Evolutionary conservation across 2,797 vertebrate genomes (phyloP).

Genomic region (Microctenopoma stevenorrisi): DNA sequence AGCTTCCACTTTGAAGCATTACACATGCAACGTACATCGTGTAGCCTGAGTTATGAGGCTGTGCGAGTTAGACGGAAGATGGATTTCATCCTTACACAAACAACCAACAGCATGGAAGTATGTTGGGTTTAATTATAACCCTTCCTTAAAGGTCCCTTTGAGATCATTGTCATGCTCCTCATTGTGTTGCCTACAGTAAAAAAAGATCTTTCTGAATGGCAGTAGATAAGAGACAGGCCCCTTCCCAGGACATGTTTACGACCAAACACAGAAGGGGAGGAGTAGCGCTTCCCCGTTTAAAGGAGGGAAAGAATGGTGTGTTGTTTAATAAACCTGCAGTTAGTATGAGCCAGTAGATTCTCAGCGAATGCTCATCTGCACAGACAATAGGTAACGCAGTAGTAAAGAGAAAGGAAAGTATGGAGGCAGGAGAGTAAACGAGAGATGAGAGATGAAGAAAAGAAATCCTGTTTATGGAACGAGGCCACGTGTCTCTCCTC

Average conservation of each 20-base stretch:
- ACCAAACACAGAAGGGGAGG: constrained; percentile 44
- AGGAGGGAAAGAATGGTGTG: constrained; percentile 20
- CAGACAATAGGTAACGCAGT: constrained; percentile 39
- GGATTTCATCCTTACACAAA: constrained; percentile 17
- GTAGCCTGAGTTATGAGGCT: constrained; percentile 8
- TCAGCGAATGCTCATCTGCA: constrained; percentile 27
- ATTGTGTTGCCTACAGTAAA: constrained; percentile 19
- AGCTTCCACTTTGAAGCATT: constrained; percentile 11
- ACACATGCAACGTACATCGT: constrained; percentile 9
- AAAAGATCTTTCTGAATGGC: constrained; percentile 16
- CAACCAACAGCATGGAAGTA: constrained; percentile 9
- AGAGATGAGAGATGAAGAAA: constrained; percentile 21
- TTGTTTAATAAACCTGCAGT: constrained; percentile 44
- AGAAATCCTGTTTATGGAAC: constrained; percentile 36
- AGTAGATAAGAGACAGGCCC: constrained; percentile 29
- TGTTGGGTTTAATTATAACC: neutral
- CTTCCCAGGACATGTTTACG: constrained; percentile 56
- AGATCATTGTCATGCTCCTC: constrained; percentile 20
- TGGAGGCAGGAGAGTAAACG: constrained; percentile 23
- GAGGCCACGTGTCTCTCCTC: constrained; percentile 21
- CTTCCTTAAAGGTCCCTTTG: neutral
- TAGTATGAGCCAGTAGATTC: constrained; percentile 28
- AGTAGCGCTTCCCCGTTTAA: constrained; percentile 39
- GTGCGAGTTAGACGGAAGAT: constrained; percentile 2
- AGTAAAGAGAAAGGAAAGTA: constrained; percentile 20